Percentiles rank a stretch among this genome's conserved stretches.
Conservation (phyloP, 2,113 vertebrate species). For the Stigmatopora argus region DNA sequence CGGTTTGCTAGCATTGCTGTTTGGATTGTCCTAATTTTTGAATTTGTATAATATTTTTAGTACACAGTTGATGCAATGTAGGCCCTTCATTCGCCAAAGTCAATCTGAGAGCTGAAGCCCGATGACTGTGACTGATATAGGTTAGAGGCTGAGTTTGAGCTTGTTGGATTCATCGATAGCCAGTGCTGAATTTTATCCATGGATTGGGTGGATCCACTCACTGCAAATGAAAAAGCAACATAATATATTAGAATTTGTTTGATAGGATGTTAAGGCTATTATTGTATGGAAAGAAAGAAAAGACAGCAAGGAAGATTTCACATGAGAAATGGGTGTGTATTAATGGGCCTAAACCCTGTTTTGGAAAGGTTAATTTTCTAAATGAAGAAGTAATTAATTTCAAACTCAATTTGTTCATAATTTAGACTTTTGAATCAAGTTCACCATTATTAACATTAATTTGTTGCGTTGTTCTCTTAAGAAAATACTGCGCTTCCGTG, state of each 20-base stretch:
- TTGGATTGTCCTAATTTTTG: too few relatives aligned
- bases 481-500: too few relatives aligned
- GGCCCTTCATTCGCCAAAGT: background rate
- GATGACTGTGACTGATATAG: slow-evolving; percentile 34
- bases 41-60: background rate
- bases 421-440: too few relatives aligned
- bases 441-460: too few relatives aligned
- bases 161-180: slow-evolving; percentile 17
- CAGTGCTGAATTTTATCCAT: slow-evolving; percentile 18
- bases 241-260: background rate
- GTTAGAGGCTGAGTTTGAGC: slow-evolving; percentile 3
- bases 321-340: too few relatives aligned
- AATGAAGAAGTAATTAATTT: too few relatives aligned
- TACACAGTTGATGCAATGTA: background rate
- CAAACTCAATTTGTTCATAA: too few relatives aligned
- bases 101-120: slow-evolving; percentile 16
- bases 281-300: background rate
- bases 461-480: too few relatives aligned
- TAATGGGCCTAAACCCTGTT: too few relatives aligned
- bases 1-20: too few relatives aligned
- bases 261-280: background rate
- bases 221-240: slow-evolving; percentile 20
- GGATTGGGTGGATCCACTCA: slow-evolving; percentile 4
- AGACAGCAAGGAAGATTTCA: too few relatives aligned
- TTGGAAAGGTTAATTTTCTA: too few relatives aligned